Conservation (phyloP, 2,113 vertebrate genomes). For the Arothron firmamentum region DNA sequence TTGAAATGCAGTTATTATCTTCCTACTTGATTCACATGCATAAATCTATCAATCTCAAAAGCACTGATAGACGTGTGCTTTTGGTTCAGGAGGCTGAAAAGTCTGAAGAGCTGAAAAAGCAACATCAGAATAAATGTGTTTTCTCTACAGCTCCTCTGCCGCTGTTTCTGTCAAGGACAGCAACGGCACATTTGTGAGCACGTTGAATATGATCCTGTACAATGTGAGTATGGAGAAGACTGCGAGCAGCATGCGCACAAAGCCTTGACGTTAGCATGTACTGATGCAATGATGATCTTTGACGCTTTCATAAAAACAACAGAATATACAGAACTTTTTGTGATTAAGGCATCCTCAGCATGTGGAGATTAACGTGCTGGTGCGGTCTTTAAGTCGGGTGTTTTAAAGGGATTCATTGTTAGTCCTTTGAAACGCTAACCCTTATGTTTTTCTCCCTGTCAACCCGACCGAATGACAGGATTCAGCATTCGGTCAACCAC, state of each 20-base stretch:
- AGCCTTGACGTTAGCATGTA: neutral
- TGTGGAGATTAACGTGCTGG: neutral
- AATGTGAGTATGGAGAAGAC: constrained; percentile 81
- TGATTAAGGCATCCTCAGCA: neutral
- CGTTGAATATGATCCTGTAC: constrained; percentile 91
- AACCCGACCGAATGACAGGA: constrained; percentile 72
- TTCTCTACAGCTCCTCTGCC: constrained; percentile 84
- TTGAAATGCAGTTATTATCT: neutral
- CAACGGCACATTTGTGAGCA: constrained; percentile 97
- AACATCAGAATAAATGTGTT: constrained; percentile 1
- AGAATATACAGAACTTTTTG: neutral
- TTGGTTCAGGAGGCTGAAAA: neutral
- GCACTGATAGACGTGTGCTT: neutral
- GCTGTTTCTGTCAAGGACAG: constrained; percentile 92
- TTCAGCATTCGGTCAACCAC: constrained; percentile 86
- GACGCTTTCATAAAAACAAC: neutral
- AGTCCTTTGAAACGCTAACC: too few species aligned
- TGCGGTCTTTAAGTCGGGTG: neutral
- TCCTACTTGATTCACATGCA: constrained; percentile 1
- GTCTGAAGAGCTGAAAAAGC: neutral
- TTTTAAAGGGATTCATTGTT: neutral
- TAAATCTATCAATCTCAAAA: neutral
- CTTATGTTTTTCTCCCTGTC: too few species aligned
- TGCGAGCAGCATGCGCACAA: neutral
- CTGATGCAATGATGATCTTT: neutral